Conservation (phyloP, 1,140 invertebrate species). For the Drosophila kanapiae region DNA sequence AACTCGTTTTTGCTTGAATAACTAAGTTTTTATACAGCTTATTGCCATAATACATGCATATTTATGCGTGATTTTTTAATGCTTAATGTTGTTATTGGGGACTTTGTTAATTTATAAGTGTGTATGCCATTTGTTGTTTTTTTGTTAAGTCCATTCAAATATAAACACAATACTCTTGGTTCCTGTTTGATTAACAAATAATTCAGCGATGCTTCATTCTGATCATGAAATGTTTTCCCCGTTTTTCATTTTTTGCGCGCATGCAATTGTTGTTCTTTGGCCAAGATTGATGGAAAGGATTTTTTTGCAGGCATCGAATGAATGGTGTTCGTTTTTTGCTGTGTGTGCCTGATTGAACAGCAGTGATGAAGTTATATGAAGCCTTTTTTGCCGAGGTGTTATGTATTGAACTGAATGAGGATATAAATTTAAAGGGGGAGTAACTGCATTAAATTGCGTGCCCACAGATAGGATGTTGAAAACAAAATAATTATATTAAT, state of each 20-base stretch:
- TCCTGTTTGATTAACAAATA: conserved; percentile 38
- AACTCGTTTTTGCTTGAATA: no score
- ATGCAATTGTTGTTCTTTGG: conserved; percentile 33
- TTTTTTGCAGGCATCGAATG: conserved; percentile 23
- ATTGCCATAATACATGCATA: no score
- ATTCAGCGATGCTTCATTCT: conserved; percentile 35
- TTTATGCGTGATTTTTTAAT: not conserved
- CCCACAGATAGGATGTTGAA: not conserved
- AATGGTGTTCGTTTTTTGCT: conserved; percentile 22
- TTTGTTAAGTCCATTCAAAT: not conserved
- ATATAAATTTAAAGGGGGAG: conserved; percentile 5
- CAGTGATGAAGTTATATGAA: conserved; percentile 44
- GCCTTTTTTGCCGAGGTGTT: conserved; percentile 12
- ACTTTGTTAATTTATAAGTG: conserved; percentile 1
- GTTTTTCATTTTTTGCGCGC: conserved; percentile 1
- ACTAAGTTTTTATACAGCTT: no score
- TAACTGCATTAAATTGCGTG: conserved; percentile 13
- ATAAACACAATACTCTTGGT: conserved; percentile 9
- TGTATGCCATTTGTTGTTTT: not conserved
- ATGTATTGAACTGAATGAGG: conserved; percentile 7
- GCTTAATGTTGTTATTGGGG: not conserved
- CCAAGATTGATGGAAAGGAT: conserved; percentile 41
- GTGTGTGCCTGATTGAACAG: conserved; percentile 40
- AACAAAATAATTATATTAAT: not conserved
- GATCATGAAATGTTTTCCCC: conserved; percentile 20